Conservation (phyloP, 2,797 vertebrate species). For the Potorous gilbertii region DNA sequence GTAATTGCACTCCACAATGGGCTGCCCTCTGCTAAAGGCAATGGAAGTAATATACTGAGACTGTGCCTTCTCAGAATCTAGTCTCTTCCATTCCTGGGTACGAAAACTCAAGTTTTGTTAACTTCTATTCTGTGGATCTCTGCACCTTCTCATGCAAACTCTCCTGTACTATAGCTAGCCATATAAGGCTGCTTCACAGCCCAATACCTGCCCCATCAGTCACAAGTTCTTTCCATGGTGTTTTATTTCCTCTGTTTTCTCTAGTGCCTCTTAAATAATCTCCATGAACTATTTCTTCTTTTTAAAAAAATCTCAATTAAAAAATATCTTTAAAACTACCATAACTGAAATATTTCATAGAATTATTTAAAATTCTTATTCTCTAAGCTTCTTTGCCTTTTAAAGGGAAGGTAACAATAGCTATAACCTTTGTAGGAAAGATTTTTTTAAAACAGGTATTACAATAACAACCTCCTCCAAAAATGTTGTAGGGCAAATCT, state of each 20-base stretch:
- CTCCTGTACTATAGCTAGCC: background rate
- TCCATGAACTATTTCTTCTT: too few relatives aligned
- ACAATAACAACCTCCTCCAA: slow-evolving; percentile 43
- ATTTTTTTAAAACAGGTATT: background rate
- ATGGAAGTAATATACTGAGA: background rate
- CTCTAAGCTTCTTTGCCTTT: background rate
- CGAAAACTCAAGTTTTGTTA: background rate
- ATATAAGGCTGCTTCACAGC: background rate
- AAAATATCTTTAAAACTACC: background rate
- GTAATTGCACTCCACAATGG: background rate
- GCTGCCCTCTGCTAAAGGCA: background rate
- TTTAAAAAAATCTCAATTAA: background rate
- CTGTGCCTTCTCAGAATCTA: background rate
- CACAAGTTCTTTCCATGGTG: background rate
- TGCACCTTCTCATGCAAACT: background rate
- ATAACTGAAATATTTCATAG: background rate
- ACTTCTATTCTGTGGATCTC: background rate
- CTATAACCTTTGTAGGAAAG: background rate
- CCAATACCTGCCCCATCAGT: background rate
- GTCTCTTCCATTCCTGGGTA: background rate
- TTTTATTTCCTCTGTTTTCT: background rate
- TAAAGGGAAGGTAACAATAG: background rate
- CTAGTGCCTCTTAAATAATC: background rate
- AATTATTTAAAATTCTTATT: background rate
- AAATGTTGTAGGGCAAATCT: slow-evolving; percentile 52